phyloP scores from a whole-genome alignment of 2,113 vertebrate genomes.

The Pseudonaja textilis region DNA sequence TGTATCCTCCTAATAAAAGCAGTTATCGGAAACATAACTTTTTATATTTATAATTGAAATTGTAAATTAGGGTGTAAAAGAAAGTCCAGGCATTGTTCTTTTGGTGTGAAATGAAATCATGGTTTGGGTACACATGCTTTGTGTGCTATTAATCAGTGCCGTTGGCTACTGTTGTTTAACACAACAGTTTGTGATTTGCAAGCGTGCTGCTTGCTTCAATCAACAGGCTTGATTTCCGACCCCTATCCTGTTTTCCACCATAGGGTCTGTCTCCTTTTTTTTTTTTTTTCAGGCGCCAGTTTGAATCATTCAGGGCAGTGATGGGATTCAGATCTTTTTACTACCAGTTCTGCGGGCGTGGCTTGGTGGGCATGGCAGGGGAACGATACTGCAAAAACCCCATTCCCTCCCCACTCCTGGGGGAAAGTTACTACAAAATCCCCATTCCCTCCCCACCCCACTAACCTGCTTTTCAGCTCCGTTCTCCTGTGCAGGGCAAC shows the following conservation, averaged over 20 bases:
- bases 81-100: constrained; percentile 58
- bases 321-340: no score
- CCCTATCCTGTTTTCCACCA: background rate
- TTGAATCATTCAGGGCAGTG: background rate
- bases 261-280: background rate
- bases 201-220: constrained; percentile 43
- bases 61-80: constrained; percentile 56
- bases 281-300: background rate
- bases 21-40: constrained; percentile 51
- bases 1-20: constrained; percentile 43
- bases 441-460: no score
- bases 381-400: no score
- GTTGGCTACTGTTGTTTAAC: constrained; percentile 65
- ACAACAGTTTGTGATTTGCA: constrained; percentile 50
- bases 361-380: no score
- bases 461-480: no score
- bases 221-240: constrained; percentile 41
- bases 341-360: no score
- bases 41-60: constrained; percentile 61
- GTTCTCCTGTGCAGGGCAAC: no score
- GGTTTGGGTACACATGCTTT: constrained; percentile 62
- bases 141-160: constrained; percentile 54
- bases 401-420: no score
- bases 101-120: constrained; percentile 61
- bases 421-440: no score